Evolutionary conservation across 2,888 invertebrate species (phyloP), one percentile per base, ranked within the genome.

Genomic region (Idaea dimidiata): DNA sequence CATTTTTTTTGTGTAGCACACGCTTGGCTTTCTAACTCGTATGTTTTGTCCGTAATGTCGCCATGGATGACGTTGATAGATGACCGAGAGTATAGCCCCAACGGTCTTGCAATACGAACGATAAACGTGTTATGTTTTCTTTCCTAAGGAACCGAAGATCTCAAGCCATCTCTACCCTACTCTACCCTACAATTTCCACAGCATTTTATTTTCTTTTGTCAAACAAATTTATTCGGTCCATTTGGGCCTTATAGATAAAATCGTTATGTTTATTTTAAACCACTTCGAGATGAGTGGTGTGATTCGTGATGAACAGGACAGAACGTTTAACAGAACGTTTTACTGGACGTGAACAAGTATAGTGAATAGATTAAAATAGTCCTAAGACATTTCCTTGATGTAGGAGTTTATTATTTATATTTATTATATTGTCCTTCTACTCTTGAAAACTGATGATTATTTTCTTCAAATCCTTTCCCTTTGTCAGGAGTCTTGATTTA

Each of bases 51-150:
- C 68, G 69, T 77, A 77, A 79, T 79, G 77, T 78, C 70, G 74
- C 80, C 80, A 78, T 68, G 71, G 68, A 70, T 69, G 73, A 78
- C 72, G 72, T 72, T 71, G 69, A 66, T 70, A 68, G 68, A 74
- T 68, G 64, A 70, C 55, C 31, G 56, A 62, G 63, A 59, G 63
- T 65, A 63, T 57, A 59, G 63, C 66, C 60, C 61, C 66, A 65
- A 67, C 66, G 67, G 61, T 60, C 69, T 70, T 70, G 61, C 61
- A 43, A 57, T 58, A 63, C 58, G 70, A 77, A 72, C 72, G 67
- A 82, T 87, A 86, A 82, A 87, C 67, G 80, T 85, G 79, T 71
- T 80, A 72, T 83, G 67, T 86, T 89, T 89, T 89, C 82, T 90
- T 87, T 84, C 85, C 83, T 78, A 86, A 89, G 88, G 88, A 75